Base-by-base conservation (phyloP, 23 tunicate species). In the Oikopleura albicans region DNA sequence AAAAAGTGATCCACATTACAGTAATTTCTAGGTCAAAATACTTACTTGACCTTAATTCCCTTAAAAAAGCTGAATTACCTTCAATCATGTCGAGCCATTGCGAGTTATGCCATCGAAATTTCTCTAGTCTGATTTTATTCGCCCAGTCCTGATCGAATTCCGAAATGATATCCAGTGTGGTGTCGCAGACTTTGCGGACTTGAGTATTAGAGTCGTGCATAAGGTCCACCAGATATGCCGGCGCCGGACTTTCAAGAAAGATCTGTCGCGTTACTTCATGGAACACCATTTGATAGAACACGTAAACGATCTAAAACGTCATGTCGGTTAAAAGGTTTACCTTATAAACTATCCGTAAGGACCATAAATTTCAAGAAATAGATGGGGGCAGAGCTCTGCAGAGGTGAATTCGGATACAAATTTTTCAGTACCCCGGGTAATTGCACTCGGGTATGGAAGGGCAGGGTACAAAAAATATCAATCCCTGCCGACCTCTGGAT, bases 71-170 rank as follows among this genome's bases (percentile, higher is more conserved):
- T n/a, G n/a, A 49, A 49, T 8, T 49, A 49, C 84, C 91, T 84
- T 90, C 91, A 29, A 93, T 89, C 94, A 95, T 95, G 16, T 95
- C 99, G 28, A 95, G 90, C 99, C 99, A 95, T 85, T 95, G 99
- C 22, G 99, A 91, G 66, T 95, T 95, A 83, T 95, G 99, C 95
- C 95, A 95, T 1, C 88, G 87, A 76, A 95, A 95, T 86, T 95
- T 95, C 37, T 90, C 90, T 31, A 88, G 38, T 56, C 85, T 84
- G 36, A 95, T 88, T 39, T 90, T 86, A 39, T 87, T 85, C 49
- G 86, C 91, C 99, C 99, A 95, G 39, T 87, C 91, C 39, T 84
- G 76, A 56, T 95, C 91, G 75, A 85, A 88, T 75, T 95, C 99
- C 96, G 91, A 63, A 40, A 95, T 95, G 39, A 91, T 95, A 56